Evolutionary conservation across 2,797 vertebrate species (phyloP).

Genomic region (Sebastes hubbsi): DNA sequence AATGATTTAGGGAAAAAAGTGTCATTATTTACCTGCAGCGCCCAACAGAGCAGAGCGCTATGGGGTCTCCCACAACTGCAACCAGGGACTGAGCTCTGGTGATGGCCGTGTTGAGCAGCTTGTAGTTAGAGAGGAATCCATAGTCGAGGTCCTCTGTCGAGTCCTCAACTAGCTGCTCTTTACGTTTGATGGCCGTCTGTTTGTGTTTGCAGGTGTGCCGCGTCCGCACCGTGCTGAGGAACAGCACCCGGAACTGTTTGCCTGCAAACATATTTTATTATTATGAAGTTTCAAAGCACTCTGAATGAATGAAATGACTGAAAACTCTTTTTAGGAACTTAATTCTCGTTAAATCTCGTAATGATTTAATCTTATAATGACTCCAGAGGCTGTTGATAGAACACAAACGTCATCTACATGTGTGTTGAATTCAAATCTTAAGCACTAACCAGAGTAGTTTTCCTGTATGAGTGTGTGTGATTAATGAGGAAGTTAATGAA

Average conservation of each 20-base stretch:
- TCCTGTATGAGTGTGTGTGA: background rate
- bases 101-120: slow-evolving; percentile 99
- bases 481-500: slow-evolving; percentile 50
- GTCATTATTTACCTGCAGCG: slow-evolving; percentile 91
- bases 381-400: background rate
- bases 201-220: slow-evolving; percentile 99
- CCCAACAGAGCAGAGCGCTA: slow-evolving; percentile 96
- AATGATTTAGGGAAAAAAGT: background rate
- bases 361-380: background rate
- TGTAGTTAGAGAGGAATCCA: slow-evolving; percentile 98
- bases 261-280: slow-evolving; percentile 75
- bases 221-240: slow-evolving; percentile 97
- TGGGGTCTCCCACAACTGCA: slow-evolving; percentile 97
- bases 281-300: background rate
- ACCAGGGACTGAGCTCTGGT: slow-evolving; percentile 98
- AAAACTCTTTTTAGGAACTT: background rate
- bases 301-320: background rate
- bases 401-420: background rate
- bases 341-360: background rate
- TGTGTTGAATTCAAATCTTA: background rate
- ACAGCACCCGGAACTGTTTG: slow-evolving; percentile 97
- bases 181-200: slow-evolving; percentile 97
- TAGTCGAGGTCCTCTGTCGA: slow-evolving; percentile 98
- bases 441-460: background rate
- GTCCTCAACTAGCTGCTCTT: slow-evolving; percentile 97